phyloP scores from a whole-genome alignment of 2,888 invertebrate species.

The Danaus chrysippus region DNA sequence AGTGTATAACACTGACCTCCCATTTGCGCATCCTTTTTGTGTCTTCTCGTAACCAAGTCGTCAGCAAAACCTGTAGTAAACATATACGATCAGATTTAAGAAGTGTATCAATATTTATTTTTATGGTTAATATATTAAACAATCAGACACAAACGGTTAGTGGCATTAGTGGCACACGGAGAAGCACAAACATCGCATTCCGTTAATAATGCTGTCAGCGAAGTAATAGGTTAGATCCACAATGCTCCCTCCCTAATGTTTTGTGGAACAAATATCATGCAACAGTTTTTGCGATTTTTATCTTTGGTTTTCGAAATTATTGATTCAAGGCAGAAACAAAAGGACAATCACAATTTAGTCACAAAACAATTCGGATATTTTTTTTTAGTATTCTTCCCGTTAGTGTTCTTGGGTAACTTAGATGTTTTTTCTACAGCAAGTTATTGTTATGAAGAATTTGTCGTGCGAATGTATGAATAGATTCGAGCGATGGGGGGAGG shows the following conservation, averaged over 20 bases:
- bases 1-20: slow-evolving; percentile 57
- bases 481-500: slow-evolving; percentile 33
- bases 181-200: slow-evolving; percentile 68
- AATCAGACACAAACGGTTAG: slow-evolving; percentile 44
- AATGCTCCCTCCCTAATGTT: slow-evolving; percentile 44
- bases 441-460: slow-evolving; percentile 6
- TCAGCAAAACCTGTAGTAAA: slow-evolving; percentile 70
- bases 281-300: too few species aligned
- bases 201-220: slow-evolving; percentile 49
- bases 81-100: slow-evolving; percentile 22
- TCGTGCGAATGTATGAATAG: slow-evolving; percentile 16
- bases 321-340: too few species aligned
- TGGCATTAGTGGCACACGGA: slow-evolving; percentile 72
- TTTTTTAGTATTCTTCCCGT: too few species aligned
- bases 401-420: background rate
- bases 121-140: slow-evolving; percentile 46
- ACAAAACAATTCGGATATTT: background rate
- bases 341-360: slow-evolving; percentile 9
- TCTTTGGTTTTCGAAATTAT: too few species aligned
- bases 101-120: background rate
- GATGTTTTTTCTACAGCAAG: background rate
- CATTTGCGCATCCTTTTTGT: slow-evolving; percentile 75
- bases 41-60: slow-evolving; percentile 74
- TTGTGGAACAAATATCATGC: slow-evolving; percentile 7
- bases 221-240: slow-evolving; percentile 48